Percentiles rank a stretch among this genome's conserved stretches.
Conservation (phyloP, 2,888 invertebrate genomes). For the Limnephilus marmoratus region DNA sequence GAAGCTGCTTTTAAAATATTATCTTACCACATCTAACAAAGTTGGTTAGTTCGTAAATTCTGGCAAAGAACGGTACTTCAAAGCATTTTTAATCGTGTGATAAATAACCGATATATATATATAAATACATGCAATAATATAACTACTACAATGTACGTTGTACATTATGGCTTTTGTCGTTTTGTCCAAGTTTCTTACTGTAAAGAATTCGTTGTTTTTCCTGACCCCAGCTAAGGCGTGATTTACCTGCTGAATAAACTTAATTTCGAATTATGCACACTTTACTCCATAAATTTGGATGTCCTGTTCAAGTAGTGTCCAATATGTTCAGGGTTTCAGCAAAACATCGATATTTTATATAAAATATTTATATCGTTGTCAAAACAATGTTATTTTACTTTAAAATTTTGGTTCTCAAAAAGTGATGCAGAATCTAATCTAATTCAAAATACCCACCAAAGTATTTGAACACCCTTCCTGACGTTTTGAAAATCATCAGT, state of each 20-base stretch:
- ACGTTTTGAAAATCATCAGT: no score
- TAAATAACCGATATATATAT: not conserved
- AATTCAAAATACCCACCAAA: no score
- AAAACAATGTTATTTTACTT: not conserved
- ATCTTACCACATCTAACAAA: no score
- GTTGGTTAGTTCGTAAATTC: not conserved
- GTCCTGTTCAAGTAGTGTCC: not conserved
- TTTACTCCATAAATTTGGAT: slow-evolving; percentile 16
- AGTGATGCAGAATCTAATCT: no score
- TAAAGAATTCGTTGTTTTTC: not conserved
- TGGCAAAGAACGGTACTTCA: not conserved
- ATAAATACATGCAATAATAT: not conserved
- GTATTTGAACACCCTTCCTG: no score
- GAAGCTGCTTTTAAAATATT: no score
- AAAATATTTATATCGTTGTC: not conserved
- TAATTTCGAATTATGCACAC: not conserved
- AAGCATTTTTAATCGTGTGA: not conserved
- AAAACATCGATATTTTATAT: not conserved
- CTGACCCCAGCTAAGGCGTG: not conserved
- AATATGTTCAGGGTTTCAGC: not conserved
- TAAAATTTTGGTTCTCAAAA: not conserved
- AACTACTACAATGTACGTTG: not conserved
- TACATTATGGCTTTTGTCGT: not conserved
- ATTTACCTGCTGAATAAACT: not conserved
- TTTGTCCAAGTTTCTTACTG: not conserved